A percentile compares a stretch with the other conserved stretches of the same genome.
phyloP scores from a whole-genome alignment of 1,140 invertebrate genomes.

The Lineus longissimus region DNA sequence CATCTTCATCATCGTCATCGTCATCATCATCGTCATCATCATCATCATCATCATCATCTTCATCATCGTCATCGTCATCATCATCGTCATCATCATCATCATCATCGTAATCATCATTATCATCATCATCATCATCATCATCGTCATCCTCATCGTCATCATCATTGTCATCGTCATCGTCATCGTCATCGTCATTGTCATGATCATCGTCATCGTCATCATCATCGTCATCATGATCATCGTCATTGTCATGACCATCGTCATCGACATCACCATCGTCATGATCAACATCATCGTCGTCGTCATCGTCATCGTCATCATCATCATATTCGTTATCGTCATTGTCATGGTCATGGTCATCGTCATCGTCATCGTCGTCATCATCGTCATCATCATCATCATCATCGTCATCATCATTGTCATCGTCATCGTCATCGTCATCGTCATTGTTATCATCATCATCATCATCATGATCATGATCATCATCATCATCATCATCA shows the following conservation, averaged over 20 bases:
- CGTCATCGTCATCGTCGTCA: constrained; percentile 9
- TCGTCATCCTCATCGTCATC: neutral
- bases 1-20: neutral
- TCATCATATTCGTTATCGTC: too few species aligned
- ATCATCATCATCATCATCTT: constrained; percentile 4
- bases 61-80: neutral
- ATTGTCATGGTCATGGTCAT: constrained; percentile 5
- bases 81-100: neutral
- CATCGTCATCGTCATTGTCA: neutral
- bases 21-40: neutral
- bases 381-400: constrained; percentile 10
- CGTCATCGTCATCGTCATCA: too few species aligned
- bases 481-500: too few species aligned
- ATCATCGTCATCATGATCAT: too few species aligned
- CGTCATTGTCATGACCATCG: neutral
- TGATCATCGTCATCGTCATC: neutral
- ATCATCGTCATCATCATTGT: constrained; percentile 11
- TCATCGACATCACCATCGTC: too few species aligned
- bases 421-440: neutral
- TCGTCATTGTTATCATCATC: constrained; percentile 9
- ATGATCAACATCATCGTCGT: too few species aligned
- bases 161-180: neutral
- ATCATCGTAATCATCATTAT: too few species aligned
- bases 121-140: too few species aligned
- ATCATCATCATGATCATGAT: constrained; percentile 9